Base-by-base conservation (phyloP, 1,140 invertebrate species). In the Apolygus lucorum region DNA sequence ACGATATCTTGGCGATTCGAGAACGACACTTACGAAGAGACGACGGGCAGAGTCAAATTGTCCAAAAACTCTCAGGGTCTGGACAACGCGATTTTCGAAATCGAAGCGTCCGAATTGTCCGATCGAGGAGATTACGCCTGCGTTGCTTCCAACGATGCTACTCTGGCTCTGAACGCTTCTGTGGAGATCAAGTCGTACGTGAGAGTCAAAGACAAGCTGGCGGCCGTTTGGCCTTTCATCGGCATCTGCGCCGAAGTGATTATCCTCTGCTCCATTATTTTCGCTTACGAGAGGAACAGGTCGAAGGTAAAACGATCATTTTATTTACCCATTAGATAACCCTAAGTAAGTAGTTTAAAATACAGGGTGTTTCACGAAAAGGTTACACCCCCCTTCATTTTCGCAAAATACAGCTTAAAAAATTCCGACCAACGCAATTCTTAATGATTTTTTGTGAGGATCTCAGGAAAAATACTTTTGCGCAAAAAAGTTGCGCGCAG, bases 201-300 rank as follows among this genome's bases (percentile, higher is more conserved):
- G 70, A 83, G 89, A 80, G 86, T 93, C 68, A 93, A 92, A 82
- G 92, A 91, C 81, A 92, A 91, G 82, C 86, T 92, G 76, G 92
- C 91, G 69, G 92, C 93, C 68, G 83, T 96, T 70, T 95, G 92
- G 91, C 93, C 93, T 71, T 95, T 95, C 85, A 82, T 95, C 74
- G 93, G 92, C 73, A 96, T 96, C 76, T 91, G 91, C 79, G 89
- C 87, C 72, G 93, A 98, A 84, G 95, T 98, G 27, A 84, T 93
- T 71, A 85, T 98, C 73, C 86, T 99, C 54, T 96, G 93, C 81
- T 84, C 89, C 75, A 93, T 98, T 79, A 98, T 99, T 78, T 88
- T 98, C 75, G 88, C 98, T 71, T 98, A 96, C 81, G 93, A 96
- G 82, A 93, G 91, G 82, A 88, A 91, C 79, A 88, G 91, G 4